Percentiles rank a stretch among this genome's conserved stretches.
Conservation (phyloP, 35 echinoderm and acorn worm species). For the Heliocidaris erythrogramma region DNA sequence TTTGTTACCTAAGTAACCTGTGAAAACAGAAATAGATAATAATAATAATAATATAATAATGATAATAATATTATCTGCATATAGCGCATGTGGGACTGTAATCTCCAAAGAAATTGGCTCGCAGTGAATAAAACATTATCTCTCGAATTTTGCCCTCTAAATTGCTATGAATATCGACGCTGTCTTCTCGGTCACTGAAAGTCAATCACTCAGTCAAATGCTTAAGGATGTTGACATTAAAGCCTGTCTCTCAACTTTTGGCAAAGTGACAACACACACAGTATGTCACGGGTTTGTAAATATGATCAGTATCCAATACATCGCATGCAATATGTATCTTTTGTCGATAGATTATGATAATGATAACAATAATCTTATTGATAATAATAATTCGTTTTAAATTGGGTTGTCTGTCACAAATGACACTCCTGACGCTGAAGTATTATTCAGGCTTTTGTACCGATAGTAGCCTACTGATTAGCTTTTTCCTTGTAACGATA, state of each 20-base stretch:
- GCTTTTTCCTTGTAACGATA: no score
- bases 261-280: neutral
- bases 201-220: slow-evolving; percentile 10
- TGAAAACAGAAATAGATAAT: no score
- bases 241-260: neutral
- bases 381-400: no score
- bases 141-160: neutral
- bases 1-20: no score
- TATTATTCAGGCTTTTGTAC: no score
- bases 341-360: neutral
- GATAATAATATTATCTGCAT: no score
- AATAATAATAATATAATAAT: no score
- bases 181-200: neutral
- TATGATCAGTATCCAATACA: neutral
- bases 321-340: neutral
- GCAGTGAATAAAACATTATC: neutral
- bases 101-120: neutral
- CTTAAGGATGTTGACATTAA: slow-evolving; percentile 5
- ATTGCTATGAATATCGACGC: neutral
- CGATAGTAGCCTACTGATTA: no score
- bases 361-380: no score
- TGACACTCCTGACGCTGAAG: no score
- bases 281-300: neutral
- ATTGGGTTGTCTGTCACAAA: no score
- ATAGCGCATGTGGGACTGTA: neutral